Conservation (phyloP, 2,113 vertebrate genomes). For the Sterrhoptilus dennistouni region DNA sequence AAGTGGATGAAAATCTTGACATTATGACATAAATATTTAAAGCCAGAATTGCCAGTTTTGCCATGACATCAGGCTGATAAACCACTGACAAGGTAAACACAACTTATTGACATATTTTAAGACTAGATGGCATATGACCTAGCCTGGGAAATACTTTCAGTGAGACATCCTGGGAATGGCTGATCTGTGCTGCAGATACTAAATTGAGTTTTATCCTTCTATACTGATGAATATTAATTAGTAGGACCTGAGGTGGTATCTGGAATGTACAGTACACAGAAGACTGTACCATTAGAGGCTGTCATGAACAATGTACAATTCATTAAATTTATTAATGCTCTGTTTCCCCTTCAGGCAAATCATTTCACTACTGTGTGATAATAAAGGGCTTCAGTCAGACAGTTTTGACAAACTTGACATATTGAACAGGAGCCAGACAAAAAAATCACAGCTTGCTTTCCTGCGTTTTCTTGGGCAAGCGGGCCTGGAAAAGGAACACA, state of each 20-base stretch:
- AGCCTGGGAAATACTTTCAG: not conserved
- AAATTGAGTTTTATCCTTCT: not conserved
- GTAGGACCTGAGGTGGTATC: not conserved
- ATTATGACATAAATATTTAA: not conserved
- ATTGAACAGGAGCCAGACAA: slow-evolving; percentile 71
- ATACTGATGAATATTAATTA: not conserved
- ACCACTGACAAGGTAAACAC: not conserved
- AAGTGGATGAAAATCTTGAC: not conserved
- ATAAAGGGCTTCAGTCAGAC: slow-evolving; percentile 72
- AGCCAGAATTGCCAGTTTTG: not conserved
- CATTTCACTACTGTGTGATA: slow-evolving; percentile 62
- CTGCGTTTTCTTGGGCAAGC: slow-evolving; percentile 71
- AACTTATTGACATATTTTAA: not conserved
- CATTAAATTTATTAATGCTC: slow-evolving; percentile 71
- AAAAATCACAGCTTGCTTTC: slow-evolving; percentile 67
- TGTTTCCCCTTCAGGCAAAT: slow-evolving; percentile 72
- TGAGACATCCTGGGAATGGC: not conserved
- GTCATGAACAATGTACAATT: slow-evolving; percentile 74
- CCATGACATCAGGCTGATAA: not conserved
- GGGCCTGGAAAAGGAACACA: slow-evolving; percentile 59
- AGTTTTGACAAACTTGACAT: slow-evolving; percentile 78
- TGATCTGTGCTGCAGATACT: not conserved
- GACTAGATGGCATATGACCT: not conserved
- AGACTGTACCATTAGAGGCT: not conserved
- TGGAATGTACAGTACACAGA: slow-evolving; percentile 31